Evolutionary conservation across 2,888 invertebrate genomes (phyloP).

Genomic region (Fissipunctia ypsillon): DNA sequence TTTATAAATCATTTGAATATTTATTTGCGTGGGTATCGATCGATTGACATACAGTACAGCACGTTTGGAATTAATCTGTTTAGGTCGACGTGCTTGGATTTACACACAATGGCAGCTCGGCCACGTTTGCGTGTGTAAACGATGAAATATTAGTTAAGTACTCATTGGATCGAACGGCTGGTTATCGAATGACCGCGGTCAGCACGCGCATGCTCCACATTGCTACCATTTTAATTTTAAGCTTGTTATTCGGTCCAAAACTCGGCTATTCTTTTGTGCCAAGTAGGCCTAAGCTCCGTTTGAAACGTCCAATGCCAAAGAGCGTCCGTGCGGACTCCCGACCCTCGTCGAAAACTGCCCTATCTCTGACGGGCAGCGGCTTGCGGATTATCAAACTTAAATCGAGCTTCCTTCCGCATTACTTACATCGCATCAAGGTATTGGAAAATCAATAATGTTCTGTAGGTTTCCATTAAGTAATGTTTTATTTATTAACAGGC

Average conservation of each 20-base stretch:
- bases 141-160: slow-evolving; percentile 81
- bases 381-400: slow-evolving; percentile 84
- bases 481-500: slow-evolving; percentile 45
- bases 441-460: slow-evolving; percentile 56
- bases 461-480: slow-evolving; percentile 44
- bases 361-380: slow-evolving; percentile 84
- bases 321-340: slow-evolving; percentile 72
- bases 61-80: slow-evolving; percentile 79
- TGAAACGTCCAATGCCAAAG: slow-evolving; percentile 74
- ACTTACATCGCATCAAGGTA: slow-evolving; percentile 63
- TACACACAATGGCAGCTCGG: slow-evolving; percentile 82
- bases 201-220: slow-evolving; percentile 70
- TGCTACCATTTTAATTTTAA: slow-evolving; percentile 73
- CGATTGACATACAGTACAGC: slow-evolving; percentile 65
- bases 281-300: slow-evolving; percentile 76
- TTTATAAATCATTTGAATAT: slow-evolving; percentile 64
- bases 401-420: slow-evolving; percentile 73
- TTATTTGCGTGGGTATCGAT: slow-evolving; percentile 60
- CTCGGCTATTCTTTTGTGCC: slow-evolving; percentile 74
- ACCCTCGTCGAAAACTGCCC: slow-evolving; percentile 81
- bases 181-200: slow-evolving; percentile 73
- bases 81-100: slow-evolving; percentile 82
- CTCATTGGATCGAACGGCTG: slow-evolving; percentile 71
- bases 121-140: slow-evolving; percentile 81
- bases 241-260: slow-evolving; percentile 64